These are phyloP conservation scores for Cyclina sinensis DNA, from an alignment of 1,140 invertebrate genomes.

Conservation along the genomic window DNA sequence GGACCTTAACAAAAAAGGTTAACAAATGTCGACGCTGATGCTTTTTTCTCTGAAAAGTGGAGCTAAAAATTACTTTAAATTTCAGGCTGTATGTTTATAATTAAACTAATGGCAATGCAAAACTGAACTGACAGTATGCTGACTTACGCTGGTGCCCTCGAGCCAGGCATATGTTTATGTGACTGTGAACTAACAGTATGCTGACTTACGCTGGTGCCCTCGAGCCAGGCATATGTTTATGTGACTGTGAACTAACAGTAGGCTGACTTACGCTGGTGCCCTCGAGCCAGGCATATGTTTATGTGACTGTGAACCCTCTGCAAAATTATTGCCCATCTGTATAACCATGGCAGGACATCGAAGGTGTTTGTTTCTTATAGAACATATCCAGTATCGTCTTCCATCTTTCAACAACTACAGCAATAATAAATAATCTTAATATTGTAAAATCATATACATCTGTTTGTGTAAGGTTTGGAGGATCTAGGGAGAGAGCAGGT, in stretches of 20 bases:
- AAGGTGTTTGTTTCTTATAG: constrained; percentile 57
- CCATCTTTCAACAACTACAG: constrained; percentile 46
- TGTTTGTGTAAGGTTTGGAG: no score
- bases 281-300: constrained; percentile 50
- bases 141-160: constrained; percentile 42
- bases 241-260: constrained; percentile 20
- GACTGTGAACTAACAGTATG: no score
- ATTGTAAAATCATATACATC: no score
- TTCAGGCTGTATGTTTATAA: no score
- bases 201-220: constrained; percentile 51
- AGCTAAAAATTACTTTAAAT: no score
- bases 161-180: constrained; percentile 54
- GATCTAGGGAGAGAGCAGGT: no score
- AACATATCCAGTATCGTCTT: constrained; percentile 48
- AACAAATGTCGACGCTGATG: no score
- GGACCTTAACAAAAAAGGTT: no score
- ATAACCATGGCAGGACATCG: constrained; percentile 63
- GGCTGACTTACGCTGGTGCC: constrained; percentile 47
- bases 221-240: constrained; percentile 47
- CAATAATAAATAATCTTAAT: no score
- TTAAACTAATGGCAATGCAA: no score
- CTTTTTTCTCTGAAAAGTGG: no score
- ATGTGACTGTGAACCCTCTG: constrained; percentile 39
- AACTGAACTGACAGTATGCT: no score
- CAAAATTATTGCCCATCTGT: constrained; percentile 44